A percentile compares a stretch with the other conserved stretches of the same genome.
Evolutionary conservation across 1,140 invertebrate genomes (phyloP).

Genomic region (Hirudo medicinalis): DNA sequence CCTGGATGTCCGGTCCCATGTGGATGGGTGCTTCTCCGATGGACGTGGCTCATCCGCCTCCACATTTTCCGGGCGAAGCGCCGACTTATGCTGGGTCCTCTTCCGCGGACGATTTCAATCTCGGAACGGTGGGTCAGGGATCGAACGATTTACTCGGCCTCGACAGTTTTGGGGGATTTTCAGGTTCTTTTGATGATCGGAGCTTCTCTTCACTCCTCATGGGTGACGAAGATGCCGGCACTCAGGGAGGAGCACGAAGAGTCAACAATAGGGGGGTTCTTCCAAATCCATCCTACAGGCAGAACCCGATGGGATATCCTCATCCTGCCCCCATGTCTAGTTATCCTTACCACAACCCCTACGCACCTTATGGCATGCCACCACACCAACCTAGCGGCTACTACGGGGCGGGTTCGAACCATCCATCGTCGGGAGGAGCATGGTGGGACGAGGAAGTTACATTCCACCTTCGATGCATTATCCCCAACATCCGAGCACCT

Average conservation of each 20-base stretch:
- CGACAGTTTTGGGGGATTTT: background rate
- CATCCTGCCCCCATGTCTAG: background rate
- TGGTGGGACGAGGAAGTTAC: constrained; percentile 4
- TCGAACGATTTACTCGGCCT: background rate
- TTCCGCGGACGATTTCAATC: background rate
- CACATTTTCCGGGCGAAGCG: background rate
- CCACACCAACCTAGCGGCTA: background rate
- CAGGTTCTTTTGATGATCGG: constrained; percentile 9
- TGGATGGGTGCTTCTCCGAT: background rate
- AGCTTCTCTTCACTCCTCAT: constrained; percentile 16
- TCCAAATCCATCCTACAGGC: background rate
- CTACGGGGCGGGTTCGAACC: background rate
- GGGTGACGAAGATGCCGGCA: background rate
- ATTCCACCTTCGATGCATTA: constrained; percentile 2
- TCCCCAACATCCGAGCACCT: background rate
- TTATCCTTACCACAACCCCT: constrained; percentile 7
- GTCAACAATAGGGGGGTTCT: background rate
- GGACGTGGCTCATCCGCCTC: background rate
- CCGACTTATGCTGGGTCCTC: background rate
- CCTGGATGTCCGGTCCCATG: constrained; percentile 10
- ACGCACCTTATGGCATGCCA: background rate
- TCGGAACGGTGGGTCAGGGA: background rate
- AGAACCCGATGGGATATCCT: background rate
- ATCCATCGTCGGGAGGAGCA: background rate
- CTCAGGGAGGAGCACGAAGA: background rate